Percentiles rank a stretch among this genome's conserved stretches.
These are phyloP conservation scores for Rhamnusium bicolor DNA, from an alignment of 2,888 invertebrate species.

Conservation along the genomic window DNA sequence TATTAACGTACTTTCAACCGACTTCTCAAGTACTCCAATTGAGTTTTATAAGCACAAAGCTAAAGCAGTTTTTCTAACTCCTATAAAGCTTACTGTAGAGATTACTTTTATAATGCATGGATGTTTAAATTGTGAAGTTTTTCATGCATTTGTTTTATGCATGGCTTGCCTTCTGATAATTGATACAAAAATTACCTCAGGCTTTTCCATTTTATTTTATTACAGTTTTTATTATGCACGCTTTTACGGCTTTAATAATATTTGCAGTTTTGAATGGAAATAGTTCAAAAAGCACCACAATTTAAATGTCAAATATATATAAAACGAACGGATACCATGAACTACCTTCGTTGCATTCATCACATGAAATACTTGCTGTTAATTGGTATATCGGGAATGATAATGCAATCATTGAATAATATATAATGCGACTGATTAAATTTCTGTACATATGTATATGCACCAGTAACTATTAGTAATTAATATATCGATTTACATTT, in stretches of 20 bases:
- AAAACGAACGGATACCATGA: not conserved
- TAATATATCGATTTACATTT: not conserved
- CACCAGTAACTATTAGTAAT: not conserved
- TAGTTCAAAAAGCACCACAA: not conserved
- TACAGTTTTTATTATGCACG: not conserved
- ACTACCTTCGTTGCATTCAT: too few relatives aligned
- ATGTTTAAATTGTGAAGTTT: too few relatives aligned
- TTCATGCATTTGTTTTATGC: too few relatives aligned
- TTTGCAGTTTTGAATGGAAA: not conserved
- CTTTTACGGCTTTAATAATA: too few relatives aligned
- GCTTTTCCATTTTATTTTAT: not conserved
- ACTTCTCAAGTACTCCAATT: not conserved
- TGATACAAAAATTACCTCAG: not conserved
- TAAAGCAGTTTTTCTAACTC: too few relatives aligned
- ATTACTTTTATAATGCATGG: too few relatives aligned
- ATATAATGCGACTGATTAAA: not conserved
- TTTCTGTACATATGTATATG: not conserved
- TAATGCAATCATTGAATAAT: not conserved
- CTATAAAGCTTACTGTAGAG: too few relatives aligned
- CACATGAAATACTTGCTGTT: not conserved
- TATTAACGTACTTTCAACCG: too few relatives aligned
- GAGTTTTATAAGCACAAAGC: not conserved
- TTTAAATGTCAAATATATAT: too few relatives aligned
- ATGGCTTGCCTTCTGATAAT: too few relatives aligned
- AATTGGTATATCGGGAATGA: not conserved